Evolutionary conservation across 1,140 invertebrate species (phyloP), one percentile per base, ranked within the genome.

Genomic region (Eriocheir sinensis): DNA sequence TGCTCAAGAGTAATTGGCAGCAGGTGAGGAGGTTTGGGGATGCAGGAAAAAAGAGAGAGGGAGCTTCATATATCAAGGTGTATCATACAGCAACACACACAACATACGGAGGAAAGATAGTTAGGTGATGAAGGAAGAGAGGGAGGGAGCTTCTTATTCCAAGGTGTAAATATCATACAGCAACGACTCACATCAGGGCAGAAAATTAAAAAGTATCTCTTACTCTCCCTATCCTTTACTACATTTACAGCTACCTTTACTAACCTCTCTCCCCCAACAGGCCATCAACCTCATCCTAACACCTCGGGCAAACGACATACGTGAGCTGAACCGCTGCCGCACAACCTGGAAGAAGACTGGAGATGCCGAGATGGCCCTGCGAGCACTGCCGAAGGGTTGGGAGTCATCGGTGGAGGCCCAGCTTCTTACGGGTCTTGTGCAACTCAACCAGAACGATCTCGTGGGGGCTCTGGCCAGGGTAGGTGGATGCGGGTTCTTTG

Each of bases 1-100:
- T 99, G 80, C 96, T 99, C 2, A 97, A 98, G 96, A 97, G 97
- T 95, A 97, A 98, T 91, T 99, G 98, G 97, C 97, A 98, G 96
- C 97, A 98, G 96, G 98, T 98, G 95, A 96, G 97, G 60, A 21
- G n/a, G n/a, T n/a, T n/a, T n/a, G n/a, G n/a, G n/a, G n/a, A n/a
- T n/a, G n/a, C n/a, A n/a, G n/a, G n/a, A n/a, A n/a, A n/a, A n/a
- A n/a, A n/a, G n/a, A n/a, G n/a, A n/a, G n/a, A n/a, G n/a, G n/a
- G n/a, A n/a, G n/a, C n/a, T n/a, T n/a, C n/a, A n/a, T n/a, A n/a
- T n/a, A n/a, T n/a, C n/a, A n/a, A n/a, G n/a, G n/a, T n/a, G n/a
- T n/a, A n/a, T n/a, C n/a, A n/a, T n/a, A n/a, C n/a, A n/a, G n/a
- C n/a, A n/a, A n/a, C n/a, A n/a, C n/a, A n/a, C n/a, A n/a, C n/a